Evolutionary conservation across 2,888 invertebrate genomes (phyloP), one percentile per base, ranked within the genome.

Genomic region (Mechanitis mazaeus): DNA sequence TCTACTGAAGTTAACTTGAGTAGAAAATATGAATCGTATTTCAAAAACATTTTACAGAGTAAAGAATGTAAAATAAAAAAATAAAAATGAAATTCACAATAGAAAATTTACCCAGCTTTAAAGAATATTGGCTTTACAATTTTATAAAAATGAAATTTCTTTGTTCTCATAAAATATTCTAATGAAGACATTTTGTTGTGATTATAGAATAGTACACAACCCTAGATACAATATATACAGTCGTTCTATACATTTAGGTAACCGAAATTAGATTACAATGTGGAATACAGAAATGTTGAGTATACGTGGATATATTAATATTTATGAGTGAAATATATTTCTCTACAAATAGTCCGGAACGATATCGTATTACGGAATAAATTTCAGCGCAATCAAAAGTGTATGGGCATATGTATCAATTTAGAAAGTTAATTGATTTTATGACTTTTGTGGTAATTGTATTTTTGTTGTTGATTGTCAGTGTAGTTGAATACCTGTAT

Each of bases 231-330:
- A 47, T 45, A 45, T 33, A 61, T 60, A 59, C 54, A 42, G 33
- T 57, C 61, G 45, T 47, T 58, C 45, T 28, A 42, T 59, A 55
- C 56, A 65, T 58, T 61, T 53, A 45, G 55, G 58, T 35, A 59
- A 50, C 53, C 59, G 59, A 61, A 66, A 66, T 66, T 61, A 64
- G 55, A 66, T 66, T 64, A 66, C 61, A 61, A 61, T 59, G 46
- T 64, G 55, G 63, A 55, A 59, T 58, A 58, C 55, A 20, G 45
- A 59, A 63, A 35, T 54, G 56, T 61, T 45, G 56, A 47, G 57
- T 56, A 59, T 55, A 55, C 53, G 55, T 46, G 45, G 28, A 45
- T 55, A n/a, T 55, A 60, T 60, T 58, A 63, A 63, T 59, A 47
- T 58, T 59, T 55, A 57, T 61, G 57, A 61, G 31, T 45, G n/a